These are phyloP conservation scores for Brenthis hecate DNA, from an alignment of 2,888 invertebrate genomes.

Conservation along the genomic window DNA sequence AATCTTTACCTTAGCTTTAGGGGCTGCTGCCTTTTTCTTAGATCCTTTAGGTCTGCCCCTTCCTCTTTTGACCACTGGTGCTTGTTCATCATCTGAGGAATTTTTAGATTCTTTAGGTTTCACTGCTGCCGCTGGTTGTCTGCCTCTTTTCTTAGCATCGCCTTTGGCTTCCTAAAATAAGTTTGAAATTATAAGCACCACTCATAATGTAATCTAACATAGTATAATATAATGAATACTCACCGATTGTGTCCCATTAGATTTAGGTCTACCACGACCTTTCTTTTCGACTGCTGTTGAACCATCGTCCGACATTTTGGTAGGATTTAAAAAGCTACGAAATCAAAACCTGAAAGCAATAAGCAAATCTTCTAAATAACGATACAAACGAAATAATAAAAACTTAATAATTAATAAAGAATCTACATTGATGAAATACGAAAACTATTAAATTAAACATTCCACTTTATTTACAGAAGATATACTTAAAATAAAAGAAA, in stretches of 20 bases:
- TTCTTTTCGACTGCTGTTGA: constrained; percentile 79
- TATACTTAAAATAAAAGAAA: constrained; percentile 16
- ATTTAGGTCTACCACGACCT: constrained; percentile 77
- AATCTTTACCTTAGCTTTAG: constrained; percentile 67
- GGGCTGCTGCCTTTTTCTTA: constrained; percentile 75
- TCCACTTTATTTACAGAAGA: not conserved
- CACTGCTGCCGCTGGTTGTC: constrained; percentile 67
- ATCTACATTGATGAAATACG: not conserved
- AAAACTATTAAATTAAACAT: not conserved
- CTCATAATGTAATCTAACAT: constrained; percentile 6
- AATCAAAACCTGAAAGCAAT: constrained; percentile 53
- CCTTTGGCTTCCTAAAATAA: constrained; percentile 71
- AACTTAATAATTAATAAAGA: not conserved
- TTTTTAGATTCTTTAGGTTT: constrained; percentile 80
- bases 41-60: constrained; percentile 81
- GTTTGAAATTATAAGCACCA: constrained; percentile 10
- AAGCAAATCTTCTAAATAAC: not conserved
- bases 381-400: constrained; percentile 11
- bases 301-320: constrained; percentile 79
- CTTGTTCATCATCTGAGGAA: constrained; percentile 79
- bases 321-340: constrained; percentile 49
- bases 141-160: constrained; percentile 75
- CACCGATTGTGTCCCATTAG: constrained; percentile 77
- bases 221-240: constrained; percentile 40
- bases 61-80: constrained; percentile 79